Percentiles rank a stretch among this genome's conserved stretches.
phyloP scores from a whole-genome alignment of 2,797 vertebrate species.

The Pogonophryne albipinna region DNA sequence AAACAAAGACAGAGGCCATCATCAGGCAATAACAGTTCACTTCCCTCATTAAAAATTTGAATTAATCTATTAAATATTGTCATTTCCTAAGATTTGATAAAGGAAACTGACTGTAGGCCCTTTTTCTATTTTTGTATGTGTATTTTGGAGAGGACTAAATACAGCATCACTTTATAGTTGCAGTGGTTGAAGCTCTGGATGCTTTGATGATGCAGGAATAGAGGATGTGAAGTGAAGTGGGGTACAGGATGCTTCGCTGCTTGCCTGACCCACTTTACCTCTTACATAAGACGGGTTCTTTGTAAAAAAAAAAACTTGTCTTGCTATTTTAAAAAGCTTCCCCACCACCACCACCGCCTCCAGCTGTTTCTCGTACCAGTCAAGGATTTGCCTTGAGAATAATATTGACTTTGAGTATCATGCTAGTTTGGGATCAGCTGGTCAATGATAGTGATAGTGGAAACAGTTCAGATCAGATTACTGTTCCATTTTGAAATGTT shows the following conservation, averaged over 20 bases:
- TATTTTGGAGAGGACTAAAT: constrained; percentile 37
- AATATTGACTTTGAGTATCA: constrained; percentile 47
- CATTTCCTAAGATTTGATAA: neutral
- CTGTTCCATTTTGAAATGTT: too few relatives aligned
- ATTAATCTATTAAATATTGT: constrained; percentile 12
- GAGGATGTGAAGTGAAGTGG: constrained; percentile 60
- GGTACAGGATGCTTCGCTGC: constrained; percentile 59
- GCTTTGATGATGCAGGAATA: constrained; percentile 52
- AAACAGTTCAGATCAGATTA: too few relatives aligned
- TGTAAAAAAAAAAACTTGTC: constrained; percentile 48
- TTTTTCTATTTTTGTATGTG: constrained; percentile 38
- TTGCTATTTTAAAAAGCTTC: constrained; percentile 53
- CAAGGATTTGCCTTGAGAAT: constrained; percentile 47
- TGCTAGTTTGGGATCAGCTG: constrained; percentile 24
- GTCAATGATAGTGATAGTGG: constrained; percentile 2
- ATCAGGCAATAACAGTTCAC: constrained; percentile 37
- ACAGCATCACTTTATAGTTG: constrained; percentile 27
- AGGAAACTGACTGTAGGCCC: neutral
- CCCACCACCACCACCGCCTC: constrained; percentile 16
- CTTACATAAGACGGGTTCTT: constrained; percentile 70
- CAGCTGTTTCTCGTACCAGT: constrained; percentile 32
- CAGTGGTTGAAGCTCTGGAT: constrained; percentile 25
- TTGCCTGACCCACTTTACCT: constrained; percentile 74
- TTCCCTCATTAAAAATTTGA: neutral
- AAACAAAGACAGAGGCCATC: constrained; percentile 16